Conservation (phyloP, 92 coral and sea anemone genomes). For the Epizoanthus stellaris region DNA sequence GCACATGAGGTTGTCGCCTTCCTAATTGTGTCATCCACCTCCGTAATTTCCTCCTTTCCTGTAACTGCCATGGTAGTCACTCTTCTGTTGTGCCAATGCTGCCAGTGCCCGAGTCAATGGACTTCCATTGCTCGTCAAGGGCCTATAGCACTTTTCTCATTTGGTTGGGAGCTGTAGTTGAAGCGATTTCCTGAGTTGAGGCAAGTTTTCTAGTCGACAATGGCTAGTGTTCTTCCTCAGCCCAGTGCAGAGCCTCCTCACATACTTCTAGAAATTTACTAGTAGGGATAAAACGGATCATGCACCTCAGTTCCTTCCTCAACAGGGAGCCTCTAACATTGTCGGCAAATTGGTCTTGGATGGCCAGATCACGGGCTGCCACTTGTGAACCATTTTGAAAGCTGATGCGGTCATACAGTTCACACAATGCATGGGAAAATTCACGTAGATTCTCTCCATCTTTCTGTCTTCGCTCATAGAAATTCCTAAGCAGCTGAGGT, state of each 20-base stretch:
- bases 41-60: background rate
- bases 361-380: conserved; percentile 14
- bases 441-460: conserved; percentile 40
- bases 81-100: conserved; percentile 8
- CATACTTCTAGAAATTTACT: conserved; percentile 46
- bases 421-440: conserved; percentile 46
- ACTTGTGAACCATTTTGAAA: background rate
- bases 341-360: conserved; percentile 67
- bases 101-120: conserved; percentile 33
- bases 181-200: conserved; percentile 4
- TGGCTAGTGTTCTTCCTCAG: conserved; percentile 38
- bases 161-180: conserved; percentile 16
- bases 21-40: background rate
- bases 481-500: conserved; percentile 13
- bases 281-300: background rate
- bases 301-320: conserved; percentile 51
- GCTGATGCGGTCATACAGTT: conserved; percentile 5
- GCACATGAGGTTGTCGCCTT: conserved; percentile 19
- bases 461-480: conserved; percentile 41
- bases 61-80: background rate
- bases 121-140: conserved; percentile 49
- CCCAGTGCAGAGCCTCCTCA: conserved; percentile 60
- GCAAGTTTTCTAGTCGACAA: conserved; percentile 9
- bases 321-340: conserved; percentile 51
- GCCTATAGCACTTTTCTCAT: conserved; percentile 47